phyloP scores from a whole-genome alignment of 2,113 vertebrate genomes.

The Megaceryle torquata region DNA sequence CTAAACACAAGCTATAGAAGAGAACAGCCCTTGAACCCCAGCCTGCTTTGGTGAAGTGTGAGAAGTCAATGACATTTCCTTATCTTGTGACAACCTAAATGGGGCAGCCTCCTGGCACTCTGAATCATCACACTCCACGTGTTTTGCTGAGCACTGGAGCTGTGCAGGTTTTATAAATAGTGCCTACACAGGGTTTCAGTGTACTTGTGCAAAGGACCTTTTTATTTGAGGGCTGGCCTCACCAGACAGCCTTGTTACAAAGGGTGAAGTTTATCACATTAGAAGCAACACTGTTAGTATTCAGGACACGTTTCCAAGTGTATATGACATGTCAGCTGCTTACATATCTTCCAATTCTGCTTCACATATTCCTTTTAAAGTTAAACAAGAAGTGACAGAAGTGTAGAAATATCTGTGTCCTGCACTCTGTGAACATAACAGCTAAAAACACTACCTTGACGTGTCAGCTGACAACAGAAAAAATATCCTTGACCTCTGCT shows the following conservation, averaged over 20 bases:
- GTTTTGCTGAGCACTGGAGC: neutral
- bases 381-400: slow-evolving; percentile 60
- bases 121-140: neutral
- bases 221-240: neutral
- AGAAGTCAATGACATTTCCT: neutral
- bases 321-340: slow-evolving; percentile 56
- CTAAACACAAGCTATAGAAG: neutral
- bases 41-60: neutral
- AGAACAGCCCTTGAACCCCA: neutral
- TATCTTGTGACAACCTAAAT: neutral
- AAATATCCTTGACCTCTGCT: neutral
- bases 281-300: slow-evolving; percentile 20
- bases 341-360: slow-evolving; percentile 44
- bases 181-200: neutral
- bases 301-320: slow-evolving; percentile 47
- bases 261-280: slow-evolving; percentile 23
- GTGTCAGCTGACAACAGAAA: slow-evolving; percentile 15
- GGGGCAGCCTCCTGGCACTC: neutral
- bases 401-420: slow-evolving; percentile 40
- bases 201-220: neutral
- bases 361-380: slow-evolving; percentile 38
- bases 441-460: slow-evolving; percentile 27
- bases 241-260: neutral
- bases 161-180: neutral
- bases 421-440: slow-evolving; percentile 30